Base-by-base conservation (phyloP, 1,140 invertebrate genomes). In the Tetramorium alpestre region DNA sequence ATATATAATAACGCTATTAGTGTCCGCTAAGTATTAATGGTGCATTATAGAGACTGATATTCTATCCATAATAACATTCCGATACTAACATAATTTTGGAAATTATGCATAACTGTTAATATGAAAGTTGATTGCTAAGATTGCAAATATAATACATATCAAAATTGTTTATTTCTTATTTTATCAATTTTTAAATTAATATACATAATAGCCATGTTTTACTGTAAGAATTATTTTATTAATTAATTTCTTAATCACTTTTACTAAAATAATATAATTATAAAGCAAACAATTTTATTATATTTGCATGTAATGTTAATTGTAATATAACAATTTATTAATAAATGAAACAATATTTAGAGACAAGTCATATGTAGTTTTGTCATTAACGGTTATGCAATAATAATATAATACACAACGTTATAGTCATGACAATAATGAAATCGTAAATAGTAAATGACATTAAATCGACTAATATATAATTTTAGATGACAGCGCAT, bases 1-100 rank as follows among this genome's bases (percentile, higher is more conserved):
- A 8, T 5, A 0, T 60, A 58, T 47, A 54, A 90, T 81, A 82
- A 81, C n/a, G n/a, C 51, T 65, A 67, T 88, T 69, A 49, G 73
- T 80, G 67, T 81, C 28, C 67, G 47, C 25, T 18, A 62, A 44
- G n/a, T 49, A 69, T 73, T 75, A 81, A 75, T 62, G 47, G 49
- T 22, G 28, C 49, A 16, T 28, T 80, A 33, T 65, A 80, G 13
- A 38, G 62, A 8, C n/a, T 6, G 33, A 80, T 80, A 80, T 80
- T 67, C n/a, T 38, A 62, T 77, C 41, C 10, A 73, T 25, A 41
- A 22, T 60, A 76, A 44, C 38, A 60, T 51, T 76, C 13, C 38
- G 16, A n/a, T 47, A 69, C 25, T 4, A 54, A 54, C 8, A 41
- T 51, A 62, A 80, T 80, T 25, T 65, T 51, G 13, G 10, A 65